Conservation (phyloP, 2,113 vertebrate genomes). For the Patagioenas fasciata region DNA sequence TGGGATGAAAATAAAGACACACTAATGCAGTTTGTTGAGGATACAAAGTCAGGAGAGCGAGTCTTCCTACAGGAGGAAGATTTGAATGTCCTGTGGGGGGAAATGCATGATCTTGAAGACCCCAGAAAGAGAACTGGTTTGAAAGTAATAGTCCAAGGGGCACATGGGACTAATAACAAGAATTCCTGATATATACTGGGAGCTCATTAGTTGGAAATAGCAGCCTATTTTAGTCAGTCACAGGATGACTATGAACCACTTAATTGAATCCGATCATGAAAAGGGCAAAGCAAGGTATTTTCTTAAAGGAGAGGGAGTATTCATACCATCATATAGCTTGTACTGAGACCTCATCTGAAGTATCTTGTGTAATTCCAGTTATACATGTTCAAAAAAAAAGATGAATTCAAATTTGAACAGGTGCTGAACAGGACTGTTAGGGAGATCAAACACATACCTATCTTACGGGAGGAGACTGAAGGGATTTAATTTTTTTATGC, state of each 20-base stretch:
- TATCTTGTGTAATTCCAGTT: neutral
- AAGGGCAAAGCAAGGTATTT: slow-evolving; percentile 28
- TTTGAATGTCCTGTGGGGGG: neutral
- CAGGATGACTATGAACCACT: neutral
- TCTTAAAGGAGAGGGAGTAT: neutral
- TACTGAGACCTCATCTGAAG: neutral
- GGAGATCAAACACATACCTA: neutral
- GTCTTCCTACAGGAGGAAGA: neutral
- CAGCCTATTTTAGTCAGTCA: slow-evolving; percentile 19
- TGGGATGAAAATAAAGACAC: neutral
- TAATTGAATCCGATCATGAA: slow-evolving; percentile 38
- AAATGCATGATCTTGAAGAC: neutral
- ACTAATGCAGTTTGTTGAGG: neutral
- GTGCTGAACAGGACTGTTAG: neutral
- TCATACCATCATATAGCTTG: neutral
- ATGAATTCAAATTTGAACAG: neutral
- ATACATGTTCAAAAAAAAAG: neutral
- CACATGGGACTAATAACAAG: neutral
- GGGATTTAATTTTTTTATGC: neutral
- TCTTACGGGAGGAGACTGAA: neutral
- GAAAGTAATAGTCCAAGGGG: slow-evolving; percentile 3
- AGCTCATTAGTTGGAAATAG: slow-evolving; percentile 41
- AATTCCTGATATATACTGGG: neutral
- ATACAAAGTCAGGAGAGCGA: neutral
- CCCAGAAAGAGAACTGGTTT: neutral